Base-by-base conservation (phyloP, 2,888 invertebrate genomes). In the Villa cingulata region DNA sequence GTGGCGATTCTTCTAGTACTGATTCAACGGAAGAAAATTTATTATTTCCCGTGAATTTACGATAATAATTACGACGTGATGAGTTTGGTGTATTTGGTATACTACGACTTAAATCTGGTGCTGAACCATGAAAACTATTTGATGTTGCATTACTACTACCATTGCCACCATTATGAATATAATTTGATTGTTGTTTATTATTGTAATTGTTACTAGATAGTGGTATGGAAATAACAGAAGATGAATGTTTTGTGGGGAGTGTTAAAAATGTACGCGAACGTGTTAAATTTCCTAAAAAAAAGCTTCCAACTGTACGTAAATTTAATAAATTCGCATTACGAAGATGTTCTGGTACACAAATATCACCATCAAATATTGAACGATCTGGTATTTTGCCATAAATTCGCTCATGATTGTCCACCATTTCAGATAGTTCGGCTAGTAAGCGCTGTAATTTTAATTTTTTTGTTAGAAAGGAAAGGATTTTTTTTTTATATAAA, bases 201-300 rank as follows among this genome's bases (percentile, higher is more conserved):
- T 19, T 19, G 20, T 20, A 20, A 14, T 39, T 10, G 4, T 37
- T 7, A 3, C 9, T 12, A 14, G 29, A 32, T 32, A 32, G 12
- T 7, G 29, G 12, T 32, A 32, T 12, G 29, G 29, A 32, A 12
- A 3, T 12, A 16, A 20, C 4, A 12, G 29, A 32, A 12, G 9
- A 12, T 36, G 32, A 41, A 19, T 42, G 38, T 19, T 27, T 37
- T 1, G 65, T 60, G 0, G 70, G 56, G 36, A 69, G 53, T 50
- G 74, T 71, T 0, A 78, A 61, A 29, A 75, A 73, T 0, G 77
- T 78, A 16, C 76, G 66, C 0, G 78, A 77, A 1, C 77, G 62
- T 0, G 75, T 72, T 39, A 78, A 57, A 5, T 73, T 72, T 12
- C 74, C 75, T 10, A 77, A 72, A 56, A 78, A 73, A n/a, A n/a